These are phyloP conservation scores for Aphaenogaster floridana DNA, from an alignment of 1,140 invertebrate genomes.

Conservation along the genomic window DNA sequence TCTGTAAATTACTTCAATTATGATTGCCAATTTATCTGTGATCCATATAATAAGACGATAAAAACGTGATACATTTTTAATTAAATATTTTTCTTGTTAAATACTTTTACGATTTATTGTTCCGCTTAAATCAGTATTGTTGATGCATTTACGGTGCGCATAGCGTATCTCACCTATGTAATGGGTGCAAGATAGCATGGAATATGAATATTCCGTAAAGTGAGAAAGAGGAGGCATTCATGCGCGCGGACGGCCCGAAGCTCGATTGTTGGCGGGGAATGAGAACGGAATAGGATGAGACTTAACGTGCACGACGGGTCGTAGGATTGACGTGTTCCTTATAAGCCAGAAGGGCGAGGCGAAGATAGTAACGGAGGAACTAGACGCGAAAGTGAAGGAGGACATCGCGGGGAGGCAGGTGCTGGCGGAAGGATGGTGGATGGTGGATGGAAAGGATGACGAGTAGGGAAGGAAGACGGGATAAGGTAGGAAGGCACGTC, in stretches of 20 bases:
- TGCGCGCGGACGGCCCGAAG: conserved; percentile 13
- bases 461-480: conserved; percentile 59
- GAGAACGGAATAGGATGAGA: conserved; percentile 71
- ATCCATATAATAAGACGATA: neutral
- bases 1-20: neutral
- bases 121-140: neutral
- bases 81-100: neutral
- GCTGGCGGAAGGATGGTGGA: neutral
- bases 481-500: conserved; percentile 76
- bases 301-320: conserved; percentile 71
- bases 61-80: conserved; percentile 1
- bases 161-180: neutral
- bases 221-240: conserved; percentile 38
- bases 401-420: neutral
- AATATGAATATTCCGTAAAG: conserved; percentile 54
- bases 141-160: conserved; percentile 53
- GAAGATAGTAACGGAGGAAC: conserved; percentile 48
- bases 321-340: conserved; percentile 80
- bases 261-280: conserved; percentile 58
- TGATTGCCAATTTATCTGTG: neutral
- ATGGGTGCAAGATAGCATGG: conserved; percentile 19
- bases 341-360: conserved; percentile 71
- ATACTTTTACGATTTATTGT: neutral
- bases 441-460: conserved; percentile 63
- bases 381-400: conserved; percentile 18